phyloP scores from a whole-genome alignment of 1,140 invertebrate species.

The Drosophila erecta region DNA sequence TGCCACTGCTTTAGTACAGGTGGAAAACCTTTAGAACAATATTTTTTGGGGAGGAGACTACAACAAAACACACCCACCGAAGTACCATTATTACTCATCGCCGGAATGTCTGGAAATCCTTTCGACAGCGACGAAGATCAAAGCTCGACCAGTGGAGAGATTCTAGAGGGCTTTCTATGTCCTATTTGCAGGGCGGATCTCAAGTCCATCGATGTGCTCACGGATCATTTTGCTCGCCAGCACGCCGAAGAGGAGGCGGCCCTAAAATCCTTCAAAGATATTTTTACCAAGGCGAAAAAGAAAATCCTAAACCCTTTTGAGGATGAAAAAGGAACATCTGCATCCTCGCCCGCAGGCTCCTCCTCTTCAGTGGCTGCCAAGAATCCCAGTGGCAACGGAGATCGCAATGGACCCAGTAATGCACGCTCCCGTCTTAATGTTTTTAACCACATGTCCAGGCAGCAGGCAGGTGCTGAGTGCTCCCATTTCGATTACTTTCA shows the following conservation, averaged over 20 bases:
- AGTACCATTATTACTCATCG: conserved; percentile 40
- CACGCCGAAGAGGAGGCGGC: conserved; percentile 96
- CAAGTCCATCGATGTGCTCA: conserved; percentile 91
- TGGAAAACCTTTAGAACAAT: too few species aligned
- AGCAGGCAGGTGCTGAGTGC: conserved; percentile 88
- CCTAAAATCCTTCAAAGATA: conserved; percentile 93
- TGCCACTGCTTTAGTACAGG: conserved; percentile 1
- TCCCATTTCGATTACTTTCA: conserved; percentile 93
- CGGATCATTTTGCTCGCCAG: conserved; percentile 94
- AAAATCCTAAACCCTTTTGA: conserved; percentile 92
- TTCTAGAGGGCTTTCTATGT: conserved; percentile 96
- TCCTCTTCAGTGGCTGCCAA: not conserved
- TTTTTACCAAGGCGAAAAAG: conserved; percentile 95
- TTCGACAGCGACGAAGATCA: conserved; percentile 71
- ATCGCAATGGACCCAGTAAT: conserved; percentile 42
- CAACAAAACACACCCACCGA: conserved; percentile 63
- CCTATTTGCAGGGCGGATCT: conserved; percentile 96
- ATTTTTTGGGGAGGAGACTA: conserved; percentile 10
- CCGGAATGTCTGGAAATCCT: conserved; percentile 66
- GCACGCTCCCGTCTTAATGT: conserved; percentile 70
- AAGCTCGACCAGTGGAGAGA: conserved; percentile 85
- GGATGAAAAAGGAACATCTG: conserved; percentile 81
- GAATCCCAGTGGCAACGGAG: conserved; percentile 17
- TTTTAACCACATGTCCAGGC: conserved; percentile 87
- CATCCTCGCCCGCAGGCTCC: not conserved